phyloP scores from a whole-genome alignment of 2,113 vertebrate species.

The Gobiocypris rarus region DNA sequence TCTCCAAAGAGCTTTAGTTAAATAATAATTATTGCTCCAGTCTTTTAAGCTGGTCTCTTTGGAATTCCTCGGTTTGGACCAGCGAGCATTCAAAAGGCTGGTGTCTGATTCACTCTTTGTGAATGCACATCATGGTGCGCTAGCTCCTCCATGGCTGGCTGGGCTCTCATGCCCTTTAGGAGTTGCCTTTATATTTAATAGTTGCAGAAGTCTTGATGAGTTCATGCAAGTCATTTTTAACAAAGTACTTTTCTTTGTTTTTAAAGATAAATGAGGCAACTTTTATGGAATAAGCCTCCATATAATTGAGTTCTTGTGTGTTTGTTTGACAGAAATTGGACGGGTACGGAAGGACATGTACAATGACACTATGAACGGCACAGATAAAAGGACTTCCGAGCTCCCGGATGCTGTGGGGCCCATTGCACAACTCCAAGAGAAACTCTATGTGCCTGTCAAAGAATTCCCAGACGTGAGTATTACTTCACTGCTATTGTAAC shows the following conservation, averaged over 20 bases:
- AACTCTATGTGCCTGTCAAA: constrained; percentile 99
- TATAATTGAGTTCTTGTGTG: constrained; percentile 40
- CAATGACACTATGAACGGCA: constrained; percentile 97
- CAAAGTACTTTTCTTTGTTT: not conserved
- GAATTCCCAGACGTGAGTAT: constrained; percentile 98
- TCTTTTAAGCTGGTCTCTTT: constrained; percentile 46
- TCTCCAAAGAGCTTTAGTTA: constrained; percentile 48
- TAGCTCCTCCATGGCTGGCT: constrained; percentile 36
- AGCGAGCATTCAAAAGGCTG: constrained; percentile 29
- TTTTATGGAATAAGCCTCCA: not conserved
- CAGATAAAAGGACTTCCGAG: constrained; percentile 92
- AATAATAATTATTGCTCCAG: constrained; percentile 40
- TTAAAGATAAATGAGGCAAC: not conserved
- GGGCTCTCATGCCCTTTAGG: constrained; percentile 36
- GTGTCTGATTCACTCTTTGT: constrained; percentile 45
- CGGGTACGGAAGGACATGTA: constrained; percentile 99
- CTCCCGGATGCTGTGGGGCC: constrained; percentile 94
- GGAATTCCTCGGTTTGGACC: constrained; percentile 36
- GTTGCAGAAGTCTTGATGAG: constrained; percentile 10
- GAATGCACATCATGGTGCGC: constrained; percentile 41
- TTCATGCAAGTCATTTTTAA: constrained; percentile 3
- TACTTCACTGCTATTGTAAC: constrained; percentile 51
- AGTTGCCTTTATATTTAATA: constrained; percentile 26
- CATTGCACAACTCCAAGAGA: constrained; percentile 97
- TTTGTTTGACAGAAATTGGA: constrained; percentile 89